Evolutionary conservation across 2,888 invertebrate genomes (phyloP).

Genomic region (Geophilus truncorum): DNA sequence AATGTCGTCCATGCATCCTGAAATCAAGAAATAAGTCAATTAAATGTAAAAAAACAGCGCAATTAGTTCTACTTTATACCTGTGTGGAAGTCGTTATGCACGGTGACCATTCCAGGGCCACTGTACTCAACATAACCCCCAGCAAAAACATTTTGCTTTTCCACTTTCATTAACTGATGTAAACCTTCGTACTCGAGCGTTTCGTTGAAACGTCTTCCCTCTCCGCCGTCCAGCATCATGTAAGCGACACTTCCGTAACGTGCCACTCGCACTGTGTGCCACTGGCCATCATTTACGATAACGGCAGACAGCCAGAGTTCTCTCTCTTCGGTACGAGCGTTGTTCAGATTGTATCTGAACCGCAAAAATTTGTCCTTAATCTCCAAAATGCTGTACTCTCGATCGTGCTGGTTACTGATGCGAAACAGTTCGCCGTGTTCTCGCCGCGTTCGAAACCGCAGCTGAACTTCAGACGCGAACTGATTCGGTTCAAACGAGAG

Average conservation of each 20-base stretch:
- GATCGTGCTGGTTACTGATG: constrained; percentile 87
- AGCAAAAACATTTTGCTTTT: constrained; percentile 90
- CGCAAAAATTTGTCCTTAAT: constrained; percentile 83
- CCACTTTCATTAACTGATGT: constrained; percentile 86
- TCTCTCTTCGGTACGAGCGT: constrained; percentile 79
- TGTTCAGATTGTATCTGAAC: constrained; percentile 89
- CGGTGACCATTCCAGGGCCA: constrained; percentile 87
- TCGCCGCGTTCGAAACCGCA: constrained; percentile 88
- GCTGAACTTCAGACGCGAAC: constrained; percentile 85
- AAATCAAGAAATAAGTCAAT: constrained; percentile 14
- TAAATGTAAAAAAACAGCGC: not conserved
- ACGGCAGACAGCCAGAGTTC: constrained; percentile 86
- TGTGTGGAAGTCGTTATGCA: constrained; percentile 90
- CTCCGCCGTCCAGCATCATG: constrained; percentile 88
- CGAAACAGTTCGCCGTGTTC: constrained; percentile 89
- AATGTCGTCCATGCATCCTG: constrained; percentile 74
- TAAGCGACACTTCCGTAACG: constrained; percentile 89
- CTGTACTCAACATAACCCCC: constrained; percentile 95
- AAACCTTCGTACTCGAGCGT: constrained; percentile 76
- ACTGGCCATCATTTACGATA: constrained; percentile 89
- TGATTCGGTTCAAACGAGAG: constrained; percentile 88
- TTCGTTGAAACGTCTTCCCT: constrained; percentile 88
- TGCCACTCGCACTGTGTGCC: constrained; percentile 90
- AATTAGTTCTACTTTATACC: constrained; percentile 53
- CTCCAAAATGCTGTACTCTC: constrained; percentile 88